phyloP scores from a whole-genome alignment of 2,797 vertebrate species.

The Fringilla coelebs region DNA sequence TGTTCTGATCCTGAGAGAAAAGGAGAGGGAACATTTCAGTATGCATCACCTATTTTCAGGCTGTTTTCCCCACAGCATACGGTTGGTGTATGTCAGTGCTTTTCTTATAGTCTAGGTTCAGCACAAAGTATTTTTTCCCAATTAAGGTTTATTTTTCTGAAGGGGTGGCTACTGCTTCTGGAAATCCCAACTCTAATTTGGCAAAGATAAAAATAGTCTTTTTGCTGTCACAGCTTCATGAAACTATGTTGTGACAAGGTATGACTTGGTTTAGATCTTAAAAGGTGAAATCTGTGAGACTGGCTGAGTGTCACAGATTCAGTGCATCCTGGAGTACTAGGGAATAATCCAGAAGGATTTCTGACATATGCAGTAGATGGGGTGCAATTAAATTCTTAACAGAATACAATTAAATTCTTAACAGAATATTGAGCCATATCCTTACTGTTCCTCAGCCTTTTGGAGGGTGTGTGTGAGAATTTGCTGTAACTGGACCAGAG shows the following conservation, averaged over 20 bases:
- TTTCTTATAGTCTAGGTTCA: not conserved
- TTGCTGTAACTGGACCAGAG: not conserved
- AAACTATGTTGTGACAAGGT: not conserved
- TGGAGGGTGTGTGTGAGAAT: not conserved
- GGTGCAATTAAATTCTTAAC: not conserved
- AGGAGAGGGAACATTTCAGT: not conserved
- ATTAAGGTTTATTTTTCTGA: slow-evolving; percentile 15
- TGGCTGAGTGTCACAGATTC: not conserved
- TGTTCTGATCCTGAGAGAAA: slow-evolving; percentile 26
- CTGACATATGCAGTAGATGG: not conserved
- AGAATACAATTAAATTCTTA: not conserved
- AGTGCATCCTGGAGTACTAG: not conserved
- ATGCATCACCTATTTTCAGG: not conserved
- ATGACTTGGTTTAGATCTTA: not conserved
- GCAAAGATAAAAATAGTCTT: not conserved
- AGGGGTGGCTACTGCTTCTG: not conserved
- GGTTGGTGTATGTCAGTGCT: not conserved
- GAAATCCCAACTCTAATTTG: slow-evolving; percentile 5
- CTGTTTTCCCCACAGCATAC: not conserved
- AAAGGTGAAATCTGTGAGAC: not conserved
- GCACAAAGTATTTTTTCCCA: not conserved
- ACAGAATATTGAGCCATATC: not conserved
- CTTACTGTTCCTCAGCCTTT: not conserved
- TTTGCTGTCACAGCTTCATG: not conserved
- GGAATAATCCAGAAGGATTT: not conserved